A percentile compares a stretch with the other conserved stretches of the same genome.
phyloP scores from a whole-genome alignment of 2,888 invertebrate genomes.

The Gari tellinella region DNA sequence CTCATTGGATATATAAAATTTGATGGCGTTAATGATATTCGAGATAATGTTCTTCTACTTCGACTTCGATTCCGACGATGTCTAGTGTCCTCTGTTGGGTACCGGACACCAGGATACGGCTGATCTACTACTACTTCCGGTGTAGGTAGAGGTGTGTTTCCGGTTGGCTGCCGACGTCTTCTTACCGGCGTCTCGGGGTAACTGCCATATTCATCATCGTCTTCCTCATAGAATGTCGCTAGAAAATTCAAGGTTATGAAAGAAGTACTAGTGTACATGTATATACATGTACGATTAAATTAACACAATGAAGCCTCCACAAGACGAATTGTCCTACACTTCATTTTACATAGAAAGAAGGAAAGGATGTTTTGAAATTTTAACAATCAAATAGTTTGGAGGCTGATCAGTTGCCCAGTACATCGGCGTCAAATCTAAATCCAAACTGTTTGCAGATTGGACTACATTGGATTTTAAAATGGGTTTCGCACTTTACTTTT shows the following conservation, averaged over 20 bases:
- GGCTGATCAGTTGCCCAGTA: too few relatives aligned
- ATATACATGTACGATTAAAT: too few relatives aligned
- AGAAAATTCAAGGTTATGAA: neutral
- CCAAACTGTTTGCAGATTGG: too few relatives aligned
- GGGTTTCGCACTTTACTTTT: too few relatives aligned
- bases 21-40: constrained; percentile 51
- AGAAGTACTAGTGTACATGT: too few relatives aligned
- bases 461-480: too few relatives aligned
- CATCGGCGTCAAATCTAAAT: too few relatives aligned
- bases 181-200: constrained; percentile 5
- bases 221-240: constrained; percentile 38
- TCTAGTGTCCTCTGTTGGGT: constrained; percentile 22
- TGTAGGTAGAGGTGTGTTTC: constrained; percentile 24
- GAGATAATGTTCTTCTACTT: constrained; percentile 38
- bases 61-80: constrained; percentile 31
- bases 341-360: too few relatives aligned
- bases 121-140: constrained; percentile 50
- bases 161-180: constrained; percentile 5
- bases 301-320: too few relatives aligned
- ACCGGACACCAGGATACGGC: constrained; percentile 51
- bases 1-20: constrained; percentile 68
- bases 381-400: too few relatives aligned
- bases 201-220: constrained; percentile 23
- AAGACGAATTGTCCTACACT: too few relatives aligned
- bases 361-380: too few relatives aligned